Conservation (phyloP, 2,888 invertebrate species). For the Epicampocera succincta region DNA sequence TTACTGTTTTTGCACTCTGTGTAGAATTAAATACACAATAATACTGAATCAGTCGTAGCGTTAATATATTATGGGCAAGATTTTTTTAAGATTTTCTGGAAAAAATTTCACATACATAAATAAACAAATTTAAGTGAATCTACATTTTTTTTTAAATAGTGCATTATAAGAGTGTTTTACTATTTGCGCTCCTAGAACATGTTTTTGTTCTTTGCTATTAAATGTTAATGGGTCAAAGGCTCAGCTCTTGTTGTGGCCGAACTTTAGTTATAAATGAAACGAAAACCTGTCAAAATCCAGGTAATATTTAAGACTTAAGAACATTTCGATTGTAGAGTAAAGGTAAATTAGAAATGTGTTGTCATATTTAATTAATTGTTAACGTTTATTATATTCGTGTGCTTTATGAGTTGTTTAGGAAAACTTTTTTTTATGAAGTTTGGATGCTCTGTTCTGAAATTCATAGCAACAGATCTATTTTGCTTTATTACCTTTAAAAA, state of each 20-base stretch:
- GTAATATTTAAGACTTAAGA: slow-evolving; percentile 70
- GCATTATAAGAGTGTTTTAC: slow-evolving; percentile 2
- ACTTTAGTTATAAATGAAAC: slow-evolving; percentile 77
- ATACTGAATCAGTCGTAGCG: slow-evolving; percentile 63
- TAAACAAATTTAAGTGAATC: neutral
- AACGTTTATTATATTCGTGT: too few relatives aligned
- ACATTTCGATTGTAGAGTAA: neutral
- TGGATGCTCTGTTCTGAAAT: too few relatives aligned
- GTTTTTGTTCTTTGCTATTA: slow-evolving; percentile 38
- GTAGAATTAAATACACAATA: slow-evolving; percentile 46
- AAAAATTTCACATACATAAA: slow-evolving; percentile 1
- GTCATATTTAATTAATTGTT: too few relatives aligned
- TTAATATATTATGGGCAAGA: slow-evolving; percentile 41
- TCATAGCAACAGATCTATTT: too few relatives aligned
- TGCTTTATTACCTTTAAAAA: too few relatives aligned
- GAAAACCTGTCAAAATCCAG: slow-evolving; percentile 78
- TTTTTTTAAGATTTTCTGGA: slow-evolving; percentile 26
- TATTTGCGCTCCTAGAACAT: slow-evolving; percentile 31
- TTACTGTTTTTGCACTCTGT: slow-evolving; percentile 46
- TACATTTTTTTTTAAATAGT: too few relatives aligned
- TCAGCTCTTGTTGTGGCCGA: slow-evolving; percentile 76
- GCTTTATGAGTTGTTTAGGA: too few relatives aligned
- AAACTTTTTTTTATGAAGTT: too few relatives aligned
- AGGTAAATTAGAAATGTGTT: too few relatives aligned
- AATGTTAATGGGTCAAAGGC: slow-evolving; percentile 76